Conservation (phyloP, 2,888 invertebrate species). For the Eilema depressum region DNA sequence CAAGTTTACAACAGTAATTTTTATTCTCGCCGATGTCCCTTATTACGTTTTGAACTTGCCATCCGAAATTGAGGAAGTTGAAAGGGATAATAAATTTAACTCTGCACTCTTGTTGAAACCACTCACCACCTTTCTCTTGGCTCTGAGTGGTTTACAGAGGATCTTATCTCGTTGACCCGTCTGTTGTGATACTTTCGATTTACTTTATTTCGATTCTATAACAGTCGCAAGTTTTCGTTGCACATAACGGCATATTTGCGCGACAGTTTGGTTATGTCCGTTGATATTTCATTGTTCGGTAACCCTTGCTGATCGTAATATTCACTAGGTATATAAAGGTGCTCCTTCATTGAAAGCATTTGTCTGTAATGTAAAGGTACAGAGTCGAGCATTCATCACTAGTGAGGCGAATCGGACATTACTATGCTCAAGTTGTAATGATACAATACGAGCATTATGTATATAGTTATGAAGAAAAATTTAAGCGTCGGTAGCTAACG, state of each 20-base stretch:
- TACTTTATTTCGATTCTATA: constrained; percentile 60
- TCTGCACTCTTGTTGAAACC: constrained; percentile 58
- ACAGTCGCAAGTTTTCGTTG: constrained; percentile 51
- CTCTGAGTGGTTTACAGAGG: constrained; percentile 59
- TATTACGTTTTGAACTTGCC: neutral
- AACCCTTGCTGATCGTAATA: constrained; percentile 43
- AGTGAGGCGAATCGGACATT: too few species aligned
- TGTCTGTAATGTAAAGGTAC: too few species aligned
- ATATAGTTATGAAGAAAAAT: too few species aligned
- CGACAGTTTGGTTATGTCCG: constrained; percentile 25
- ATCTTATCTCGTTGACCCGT: constrained; percentile 67
- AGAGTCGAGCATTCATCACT: too few species aligned
- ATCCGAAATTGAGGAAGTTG: constrained; percentile 7
- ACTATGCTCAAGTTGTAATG: too few species aligned
- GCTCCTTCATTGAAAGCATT: too few species aligned
- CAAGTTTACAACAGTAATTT: too few species aligned
- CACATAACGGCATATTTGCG: constrained; percentile 61
- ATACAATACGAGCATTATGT: too few species aligned
- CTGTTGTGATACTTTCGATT: constrained; percentile 51
- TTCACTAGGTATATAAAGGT: constrained; percentile 59
- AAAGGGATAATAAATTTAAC: constrained; percentile 59
- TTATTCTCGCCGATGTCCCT: neutral
- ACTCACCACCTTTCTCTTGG: constrained; percentile 61
- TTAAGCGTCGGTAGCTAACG: too few species aligned
- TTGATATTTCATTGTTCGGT: constrained; percentile 48